Conservation (phyloP, 2,797 vertebrate genomes). For the Syngnathus rostellatus region DNA sequence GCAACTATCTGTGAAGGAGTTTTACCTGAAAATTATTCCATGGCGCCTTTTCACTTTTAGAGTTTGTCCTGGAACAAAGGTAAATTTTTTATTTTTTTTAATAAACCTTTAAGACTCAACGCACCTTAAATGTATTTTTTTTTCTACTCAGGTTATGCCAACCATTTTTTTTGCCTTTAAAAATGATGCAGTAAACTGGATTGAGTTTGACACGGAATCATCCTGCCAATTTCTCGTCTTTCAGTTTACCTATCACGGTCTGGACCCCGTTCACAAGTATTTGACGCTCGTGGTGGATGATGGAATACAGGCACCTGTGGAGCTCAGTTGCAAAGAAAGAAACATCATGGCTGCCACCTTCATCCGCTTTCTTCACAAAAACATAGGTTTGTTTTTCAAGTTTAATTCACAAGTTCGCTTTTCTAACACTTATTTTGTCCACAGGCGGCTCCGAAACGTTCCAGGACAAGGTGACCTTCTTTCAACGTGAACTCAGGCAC, state of each 20-base stretch:
- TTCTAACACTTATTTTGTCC: not conserved
- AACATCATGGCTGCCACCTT: slow-evolving; percentile 99
- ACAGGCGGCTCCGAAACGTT: slow-evolving; percentile 97
- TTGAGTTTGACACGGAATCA: not conserved
- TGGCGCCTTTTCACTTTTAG: slow-evolving; percentile 98
- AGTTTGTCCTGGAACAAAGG: slow-evolving; percentile 98
- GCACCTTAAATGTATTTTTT: not conserved
- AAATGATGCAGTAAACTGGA: too few relatives aligned
- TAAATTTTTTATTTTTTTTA: slow-evolving; percentile 41
- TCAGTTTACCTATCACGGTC: slow-evolving; percentile 93
- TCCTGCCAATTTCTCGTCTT: not conserved
- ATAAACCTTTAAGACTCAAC: not conserved
- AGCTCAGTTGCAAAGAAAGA: slow-evolving; percentile 97
- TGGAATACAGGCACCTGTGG: slow-evolving; percentile 95
- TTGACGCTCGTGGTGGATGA: slow-evolving; percentile 95
- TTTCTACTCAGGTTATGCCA: not conserved
- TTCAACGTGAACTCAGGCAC: slow-evolving; percentile 91
- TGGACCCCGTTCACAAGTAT: slow-evolving; percentile 92
- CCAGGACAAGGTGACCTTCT: slow-evolving; percentile 98
- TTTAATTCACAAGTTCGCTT: not conserved
- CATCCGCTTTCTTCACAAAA: slow-evolving; percentile 96
- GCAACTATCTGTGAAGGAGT: slow-evolving; percentile 99
- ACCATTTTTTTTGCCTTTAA: not conserved
- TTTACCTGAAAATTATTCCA: slow-evolving; percentile 98
- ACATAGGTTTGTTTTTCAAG: slow-evolving; percentile 79